Percentiles rank a stretch among this genome's conserved stretches.
phyloP scores from a whole-genome alignment of 2,113 vertebrate species.

The Myotis davidii region DNA sequence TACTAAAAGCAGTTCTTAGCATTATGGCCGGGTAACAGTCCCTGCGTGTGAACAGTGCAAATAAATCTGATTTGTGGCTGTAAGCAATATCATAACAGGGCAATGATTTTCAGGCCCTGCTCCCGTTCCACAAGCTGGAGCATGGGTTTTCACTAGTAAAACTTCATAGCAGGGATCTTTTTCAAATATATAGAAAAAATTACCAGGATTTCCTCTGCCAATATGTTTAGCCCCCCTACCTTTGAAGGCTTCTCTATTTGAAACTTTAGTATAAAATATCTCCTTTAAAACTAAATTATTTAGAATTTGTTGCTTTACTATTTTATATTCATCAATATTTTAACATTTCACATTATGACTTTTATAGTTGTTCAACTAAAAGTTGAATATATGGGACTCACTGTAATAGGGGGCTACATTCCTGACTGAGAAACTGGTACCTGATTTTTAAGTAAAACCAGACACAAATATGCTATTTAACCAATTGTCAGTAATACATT shows the following conservation, averaged over 20 bases:
- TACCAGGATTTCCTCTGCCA: background rate
- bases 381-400: conserved; percentile 14
- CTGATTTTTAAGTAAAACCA: background rate
- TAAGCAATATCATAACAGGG: background rate
- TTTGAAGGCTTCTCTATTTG: background rate
- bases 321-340: background rate
- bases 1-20: background rate
- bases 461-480: background rate
- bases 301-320: conserved; percentile 13
- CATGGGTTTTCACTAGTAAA: background rate
- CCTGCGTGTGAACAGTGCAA: background rate
- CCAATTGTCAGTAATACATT: background rate
- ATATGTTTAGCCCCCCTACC: background rate
- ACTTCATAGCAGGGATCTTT: background rate
- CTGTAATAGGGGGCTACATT: background rate
- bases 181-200: background rate
- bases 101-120: background rate
- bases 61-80: background rate
- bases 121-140: background rate
- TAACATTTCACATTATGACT: background rate
- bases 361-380: background rate
- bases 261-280: conserved; percentile 20
- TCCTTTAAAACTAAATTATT: background rate
- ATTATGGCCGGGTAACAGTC: background rate
- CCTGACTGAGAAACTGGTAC: background rate